These are phyloP conservation scores for Lepus europaeus DNA, from an alignment of 2,113 vertebrate genomes.

Conservation along the genomic window DNA sequence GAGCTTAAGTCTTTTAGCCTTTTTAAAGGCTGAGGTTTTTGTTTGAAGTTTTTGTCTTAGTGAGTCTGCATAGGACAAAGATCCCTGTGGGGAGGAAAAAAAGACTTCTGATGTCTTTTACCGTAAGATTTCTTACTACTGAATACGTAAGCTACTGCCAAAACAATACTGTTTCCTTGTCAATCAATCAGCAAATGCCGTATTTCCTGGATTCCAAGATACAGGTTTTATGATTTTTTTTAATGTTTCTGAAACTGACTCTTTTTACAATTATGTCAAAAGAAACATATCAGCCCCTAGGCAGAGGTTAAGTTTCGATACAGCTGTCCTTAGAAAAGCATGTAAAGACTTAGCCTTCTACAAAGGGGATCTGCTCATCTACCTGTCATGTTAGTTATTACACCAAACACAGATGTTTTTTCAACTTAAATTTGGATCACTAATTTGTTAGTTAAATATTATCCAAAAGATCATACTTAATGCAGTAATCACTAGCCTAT, in stretches of 20 bases:
- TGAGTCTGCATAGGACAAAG: neutral
- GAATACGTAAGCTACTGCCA: neutral
- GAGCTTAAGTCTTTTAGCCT: conserved; percentile 15
- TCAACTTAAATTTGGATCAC: conserved; percentile 49
- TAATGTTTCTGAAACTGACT: conserved; percentile 56
- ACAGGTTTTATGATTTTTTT: conserved; percentile 37
- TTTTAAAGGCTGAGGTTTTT: conserved; percentile 46
- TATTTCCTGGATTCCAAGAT: conserved; percentile 75
- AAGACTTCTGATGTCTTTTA: conserved; percentile 53
- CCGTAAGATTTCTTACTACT: neutral
- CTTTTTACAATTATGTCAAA: conserved; percentile 12
- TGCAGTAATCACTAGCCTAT: neutral
- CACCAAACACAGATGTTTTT: conserved; percentile 30
- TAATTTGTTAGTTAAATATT: conserved; percentile 32
- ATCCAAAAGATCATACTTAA: conserved; percentile 30
- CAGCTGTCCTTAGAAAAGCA: neutral
- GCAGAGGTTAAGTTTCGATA: conserved; percentile 8
- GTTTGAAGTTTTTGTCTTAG: conserved; percentile 15
- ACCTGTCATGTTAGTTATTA: neutral
- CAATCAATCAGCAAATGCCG: conserved; percentile 39
- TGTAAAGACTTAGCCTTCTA: neutral
- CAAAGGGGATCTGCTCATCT: conserved; percentile 6
- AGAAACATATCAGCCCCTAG: conserved; percentile 57
- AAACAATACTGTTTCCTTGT: conserved; percentile 36
- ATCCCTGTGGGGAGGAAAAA: neutral